These are phyloP conservation scores for Platycnemis pennipes DNA, from an alignment of 2,888 invertebrate genomes.

Conservation along the genomic window DNA sequence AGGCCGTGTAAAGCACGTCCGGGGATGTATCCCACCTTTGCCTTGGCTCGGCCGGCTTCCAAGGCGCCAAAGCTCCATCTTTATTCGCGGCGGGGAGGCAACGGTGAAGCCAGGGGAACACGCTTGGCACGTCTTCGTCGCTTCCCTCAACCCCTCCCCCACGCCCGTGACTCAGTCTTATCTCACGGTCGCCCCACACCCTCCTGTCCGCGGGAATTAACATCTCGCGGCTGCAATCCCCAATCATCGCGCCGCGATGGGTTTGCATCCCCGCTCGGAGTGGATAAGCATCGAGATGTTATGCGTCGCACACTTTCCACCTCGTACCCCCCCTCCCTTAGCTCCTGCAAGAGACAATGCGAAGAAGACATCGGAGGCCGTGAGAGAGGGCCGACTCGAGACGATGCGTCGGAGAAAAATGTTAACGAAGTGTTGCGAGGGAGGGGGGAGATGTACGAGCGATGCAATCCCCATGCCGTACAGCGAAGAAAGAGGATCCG, in stretches of 20 bases:
- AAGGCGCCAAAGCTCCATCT: constrained; percentile 50
- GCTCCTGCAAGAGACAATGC: neutral
- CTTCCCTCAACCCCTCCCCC: neutral
- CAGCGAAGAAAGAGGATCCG: too few relatives aligned
- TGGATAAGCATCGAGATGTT: constrained; percentile 27
- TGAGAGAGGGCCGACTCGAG: neutral
- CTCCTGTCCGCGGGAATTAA: neutral
- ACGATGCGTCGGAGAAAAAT: neutral
- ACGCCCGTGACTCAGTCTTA: neutral
- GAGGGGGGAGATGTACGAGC: neutral
- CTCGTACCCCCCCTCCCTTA: too few relatives aligned
- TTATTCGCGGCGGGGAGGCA: constrained; percentile 33
- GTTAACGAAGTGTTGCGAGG: neutral
- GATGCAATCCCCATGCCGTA: neutral
- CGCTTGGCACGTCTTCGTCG: neutral
- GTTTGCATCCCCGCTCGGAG: constrained; percentile 14
- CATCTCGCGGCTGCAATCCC: constrained; percentile 29
- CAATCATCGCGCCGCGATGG: constrained; percentile 7
- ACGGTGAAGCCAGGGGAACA: neutral
- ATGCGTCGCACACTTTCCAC: constrained; percentile 24
- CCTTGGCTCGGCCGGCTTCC: constrained; percentile 28
- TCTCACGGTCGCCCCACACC: constrained; percentile 6
- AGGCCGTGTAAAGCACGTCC: constrained; percentile 46
- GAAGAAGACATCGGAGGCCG: neutral
- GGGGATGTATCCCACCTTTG: constrained; percentile 52